Evolutionary conservation across 2,888 invertebrate species (phyloP).

Genomic region (Dichetophora obliterata): DNA sequence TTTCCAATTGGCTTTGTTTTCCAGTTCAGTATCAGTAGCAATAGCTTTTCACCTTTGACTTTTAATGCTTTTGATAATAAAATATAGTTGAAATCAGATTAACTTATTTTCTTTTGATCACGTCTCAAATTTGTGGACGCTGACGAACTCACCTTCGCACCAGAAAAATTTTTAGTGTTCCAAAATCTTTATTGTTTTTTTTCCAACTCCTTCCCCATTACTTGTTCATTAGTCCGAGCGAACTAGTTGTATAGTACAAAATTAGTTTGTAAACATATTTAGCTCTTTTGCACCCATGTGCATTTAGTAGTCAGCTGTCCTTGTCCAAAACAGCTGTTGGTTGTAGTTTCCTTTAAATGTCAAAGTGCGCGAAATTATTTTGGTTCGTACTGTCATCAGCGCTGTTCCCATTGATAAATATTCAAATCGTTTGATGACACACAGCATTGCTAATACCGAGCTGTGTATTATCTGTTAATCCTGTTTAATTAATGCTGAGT

Average conservation of each 20-base stretch:
- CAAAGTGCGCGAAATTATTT: no score
- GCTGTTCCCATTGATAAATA: no score
- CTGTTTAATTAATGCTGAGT: no score
- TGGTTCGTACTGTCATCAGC: no score
- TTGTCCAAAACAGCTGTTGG: slow-evolving; percentile 6
- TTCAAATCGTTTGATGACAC: no score
- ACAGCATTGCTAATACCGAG: no score
- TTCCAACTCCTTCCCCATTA: not conserved
- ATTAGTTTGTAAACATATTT: not conserved
- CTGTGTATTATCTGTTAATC: no score
- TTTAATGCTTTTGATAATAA: not conserved
- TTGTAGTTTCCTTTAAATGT: not conserved
- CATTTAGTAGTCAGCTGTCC: not conserved
- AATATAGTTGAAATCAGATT: not conserved
- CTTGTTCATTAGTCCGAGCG: not conserved
- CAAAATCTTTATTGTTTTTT: not conserved
- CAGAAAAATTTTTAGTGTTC: not conserved
- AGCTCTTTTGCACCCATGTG: not conserved
- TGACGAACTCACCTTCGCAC: not conserved
- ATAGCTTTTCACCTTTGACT: not conserved
- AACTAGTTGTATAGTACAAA: not conserved
- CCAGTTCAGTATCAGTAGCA: not conserved
- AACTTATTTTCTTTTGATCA: not conserved
- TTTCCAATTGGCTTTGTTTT: not conserved
- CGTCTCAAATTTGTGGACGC: not conserved